Evolutionary conservation across 1,140 invertebrate species (phyloP).

Genomic region (Lutraria rhynchaena): DNA sequence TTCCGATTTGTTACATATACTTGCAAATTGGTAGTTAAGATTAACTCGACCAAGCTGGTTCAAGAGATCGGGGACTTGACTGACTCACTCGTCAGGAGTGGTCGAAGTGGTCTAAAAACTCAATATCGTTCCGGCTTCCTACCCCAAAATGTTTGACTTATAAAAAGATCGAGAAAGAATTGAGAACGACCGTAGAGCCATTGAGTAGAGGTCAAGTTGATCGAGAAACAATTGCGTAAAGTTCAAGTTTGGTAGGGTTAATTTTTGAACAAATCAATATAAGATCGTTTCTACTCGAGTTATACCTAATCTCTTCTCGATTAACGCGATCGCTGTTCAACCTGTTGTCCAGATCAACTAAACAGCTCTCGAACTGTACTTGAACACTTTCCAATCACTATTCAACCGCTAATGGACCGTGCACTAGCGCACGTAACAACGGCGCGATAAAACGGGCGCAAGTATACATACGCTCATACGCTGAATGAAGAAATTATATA

Average conservation of each 20-base stretch:
- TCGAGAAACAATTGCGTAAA: neutral
- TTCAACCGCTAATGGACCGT: neutral
- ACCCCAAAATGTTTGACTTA: neutral
- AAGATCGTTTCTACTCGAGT: neutral
- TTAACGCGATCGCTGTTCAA: constrained; percentile 4
- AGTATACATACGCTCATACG: no score
- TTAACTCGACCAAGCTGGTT: no score
- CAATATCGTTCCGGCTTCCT: neutral
- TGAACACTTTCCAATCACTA: neutral
- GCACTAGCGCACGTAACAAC: neutral
- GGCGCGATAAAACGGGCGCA: neutral
- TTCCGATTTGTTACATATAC: no score
- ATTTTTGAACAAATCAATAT: neutral
- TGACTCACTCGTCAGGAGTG: neutral
- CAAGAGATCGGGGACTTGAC: neutral
- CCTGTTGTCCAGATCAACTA: constrained; percentile 15
- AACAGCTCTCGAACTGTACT: neutral
- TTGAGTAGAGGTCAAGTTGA: neutral
- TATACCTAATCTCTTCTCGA: neutral
- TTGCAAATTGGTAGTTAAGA: no score
- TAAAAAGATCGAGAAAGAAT: neutral
- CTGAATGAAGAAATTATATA: no score
- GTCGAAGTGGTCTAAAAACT: neutral
- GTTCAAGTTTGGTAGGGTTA: neutral
- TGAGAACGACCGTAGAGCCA: neutral